Base-by-base conservation (phyloP, 2,888 invertebrate genomes). In the Protodeltote pygarga region DNA sequence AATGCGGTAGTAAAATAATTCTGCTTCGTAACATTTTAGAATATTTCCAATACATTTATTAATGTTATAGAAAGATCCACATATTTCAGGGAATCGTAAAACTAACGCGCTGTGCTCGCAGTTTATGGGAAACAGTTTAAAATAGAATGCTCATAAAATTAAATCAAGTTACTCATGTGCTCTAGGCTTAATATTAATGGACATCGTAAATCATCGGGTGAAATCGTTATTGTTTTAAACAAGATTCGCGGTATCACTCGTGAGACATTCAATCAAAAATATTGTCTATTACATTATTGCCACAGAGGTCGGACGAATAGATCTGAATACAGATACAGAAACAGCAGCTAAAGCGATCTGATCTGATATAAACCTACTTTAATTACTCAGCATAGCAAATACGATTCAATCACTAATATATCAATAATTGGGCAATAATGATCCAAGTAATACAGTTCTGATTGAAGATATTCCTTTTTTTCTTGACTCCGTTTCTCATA, bases 181-280 rank as follows among this genome's bases (percentile, higher is more conserved):
- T 13, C 6, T 6, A n/a, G 3, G 10, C 23, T 29, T 20, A 5
- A 25, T 10, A 20, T 29, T 20, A 5, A 25, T 10, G 23, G 14
- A 21, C 45, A 19, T 57, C 39, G 27, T 51, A 52, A 58, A 59
- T 65, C 53, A 59, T 49, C 29, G 33, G 8, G 40, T 20, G 39
- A 47, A 61, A 53, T 63, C 33, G 45, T 33, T 48, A 65, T 51
- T 64, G 51, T 53, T 55, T 50, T 33, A 48, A 49, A 57, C 34
- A 46, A 49, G 31, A 54, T 62, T 47, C 31, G 47, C 46, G 37
- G 32, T 53, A 64, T 62, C 57, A 42, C 50, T 41, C n/a, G 44
- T 49, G 58, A 67, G 67, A 67, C 64, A 70, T 74, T 78, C 75
- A 75, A 77, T 80, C 75, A 73, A 63, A 46, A 62, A 70, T 49